Percentiles rank a stretch among this genome's conserved stretches.
Conservation (phyloP, 1,140 invertebrate genomes). For the Adoxophyes honmai region DNA sequence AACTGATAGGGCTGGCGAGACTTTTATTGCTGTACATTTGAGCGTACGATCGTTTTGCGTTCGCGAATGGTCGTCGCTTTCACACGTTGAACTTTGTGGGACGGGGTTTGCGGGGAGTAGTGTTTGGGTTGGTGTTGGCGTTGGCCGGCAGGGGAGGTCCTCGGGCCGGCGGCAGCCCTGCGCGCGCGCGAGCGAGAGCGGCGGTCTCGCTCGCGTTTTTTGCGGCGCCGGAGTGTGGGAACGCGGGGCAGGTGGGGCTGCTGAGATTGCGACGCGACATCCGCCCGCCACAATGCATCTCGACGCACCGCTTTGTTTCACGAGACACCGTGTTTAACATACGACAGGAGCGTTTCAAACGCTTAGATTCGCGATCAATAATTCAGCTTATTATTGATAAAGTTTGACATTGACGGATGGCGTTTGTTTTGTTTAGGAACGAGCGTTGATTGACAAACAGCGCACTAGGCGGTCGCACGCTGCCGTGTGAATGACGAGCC, state of each 20-base stretch:
- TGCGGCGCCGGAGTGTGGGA: constrained; percentile 76
- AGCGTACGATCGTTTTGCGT: constrained; percentile 20
- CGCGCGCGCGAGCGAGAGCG: constrained; percentile 49
- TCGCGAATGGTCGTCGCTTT: constrained; percentile 20
- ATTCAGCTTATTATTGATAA: constrained; percentile 11
- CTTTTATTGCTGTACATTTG: constrained; percentile 30
- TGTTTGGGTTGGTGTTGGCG: not conserved
- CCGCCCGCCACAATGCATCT: constrained; percentile 74
- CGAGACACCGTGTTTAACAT: constrained; percentile 58
- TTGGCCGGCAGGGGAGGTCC: constrained; percentile 40
- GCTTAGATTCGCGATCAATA: constrained; percentile 32
- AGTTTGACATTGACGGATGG: constrained; percentile 8
- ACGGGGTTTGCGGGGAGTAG: not conserved
- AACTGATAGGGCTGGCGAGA: constrained; percentile 48
- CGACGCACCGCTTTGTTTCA: constrained; percentile 66
- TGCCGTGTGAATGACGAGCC: constrained; percentile 8
- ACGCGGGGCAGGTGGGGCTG: constrained; percentile 73
- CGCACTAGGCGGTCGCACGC: constrained; percentile 10
- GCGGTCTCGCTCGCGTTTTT: constrained; percentile 60
- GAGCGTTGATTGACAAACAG: constrained; percentile 13
- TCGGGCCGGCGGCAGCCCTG: constrained; percentile 42
- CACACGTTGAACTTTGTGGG: constrained; percentile 32
- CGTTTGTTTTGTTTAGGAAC: constrained; percentile 12
- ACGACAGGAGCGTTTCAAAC: constrained; percentile 61
- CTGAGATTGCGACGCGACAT: constrained; percentile 74